A percentile compares a stretch with the other conserved stretches of the same genome.
Evolutionary conservation across 2,888 invertebrate species (phyloP).

Genomic region (Hypomecis punctinalis): DNA sequence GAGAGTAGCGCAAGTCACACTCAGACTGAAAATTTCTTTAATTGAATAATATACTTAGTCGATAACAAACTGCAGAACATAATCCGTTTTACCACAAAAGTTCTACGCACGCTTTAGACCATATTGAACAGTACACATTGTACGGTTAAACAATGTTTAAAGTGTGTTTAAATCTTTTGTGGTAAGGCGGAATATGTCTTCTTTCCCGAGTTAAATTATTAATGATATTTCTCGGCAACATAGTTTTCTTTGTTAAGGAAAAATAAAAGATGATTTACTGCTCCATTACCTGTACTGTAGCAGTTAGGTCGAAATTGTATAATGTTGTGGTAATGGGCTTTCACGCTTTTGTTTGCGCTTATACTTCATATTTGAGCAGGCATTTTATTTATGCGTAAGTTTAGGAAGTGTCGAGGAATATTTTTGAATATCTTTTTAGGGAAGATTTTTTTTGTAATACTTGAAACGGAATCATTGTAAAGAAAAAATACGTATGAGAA

Average conservation of each 20-base stretch:
- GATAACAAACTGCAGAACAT: no score
- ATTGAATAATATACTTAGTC: no score
- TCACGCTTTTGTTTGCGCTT: constrained; percentile 42
- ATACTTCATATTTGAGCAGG: constrained; percentile 37
- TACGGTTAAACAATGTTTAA: no score
- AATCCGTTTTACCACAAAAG: no score
- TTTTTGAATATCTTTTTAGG: constrained; percentile 10
- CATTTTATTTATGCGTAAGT: constrained; percentile 32
- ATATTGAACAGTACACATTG: no score
- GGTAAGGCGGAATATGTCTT: no score
- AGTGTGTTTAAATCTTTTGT: no score
- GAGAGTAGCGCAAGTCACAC: no score
- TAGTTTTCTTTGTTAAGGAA: neutral
- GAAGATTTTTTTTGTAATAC: neutral
- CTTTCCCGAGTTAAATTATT: no score
- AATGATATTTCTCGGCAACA: no score
- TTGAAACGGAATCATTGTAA: neutral
- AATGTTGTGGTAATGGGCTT: constrained; percentile 44
- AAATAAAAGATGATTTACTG: constrained; percentile 13
- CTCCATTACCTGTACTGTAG: neutral
- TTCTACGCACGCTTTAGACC: no score
- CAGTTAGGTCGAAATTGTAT: constrained; percentile 34
- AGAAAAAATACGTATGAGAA: neutral
- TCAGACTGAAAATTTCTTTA: no score
- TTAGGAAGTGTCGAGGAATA: constrained; percentile 17